Evolutionary conservation across 1,140 invertebrate species (phyloP).

Genomic region (Camponotus pennsylvanicus): DNA sequence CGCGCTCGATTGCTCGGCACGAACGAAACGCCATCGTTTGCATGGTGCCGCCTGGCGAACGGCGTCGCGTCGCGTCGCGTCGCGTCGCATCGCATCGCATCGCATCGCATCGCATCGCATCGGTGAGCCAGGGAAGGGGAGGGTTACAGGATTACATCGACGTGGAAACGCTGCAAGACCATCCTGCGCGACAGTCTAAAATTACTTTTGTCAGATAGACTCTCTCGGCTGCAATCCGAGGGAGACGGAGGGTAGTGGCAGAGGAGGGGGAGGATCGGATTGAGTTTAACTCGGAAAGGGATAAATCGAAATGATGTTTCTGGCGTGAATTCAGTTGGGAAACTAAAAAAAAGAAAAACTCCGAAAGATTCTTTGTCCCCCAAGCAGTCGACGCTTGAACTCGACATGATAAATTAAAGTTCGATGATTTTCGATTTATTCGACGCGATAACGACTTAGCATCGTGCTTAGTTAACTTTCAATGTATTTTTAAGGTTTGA

Average conservation of each 20-base stretch:
- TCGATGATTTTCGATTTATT: background rate
- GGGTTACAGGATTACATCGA: constrained; percentile 74
- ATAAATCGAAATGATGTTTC: constrained; percentile 46
- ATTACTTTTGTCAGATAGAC: constrained; percentile 64
- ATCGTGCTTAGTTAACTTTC: background rate
- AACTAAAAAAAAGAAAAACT: constrained; percentile 37
- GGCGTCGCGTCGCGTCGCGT: constrained; percentile 51
- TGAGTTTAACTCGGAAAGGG: constrained; percentile 47
- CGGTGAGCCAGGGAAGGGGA: constrained; percentile 38
- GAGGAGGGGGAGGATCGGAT: constrained; percentile 26
- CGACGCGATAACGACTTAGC: background rate
- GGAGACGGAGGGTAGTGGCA: background rate
- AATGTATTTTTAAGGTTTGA: background rate
- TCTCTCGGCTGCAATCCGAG: background rate
- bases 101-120: constrained; percentile 22
- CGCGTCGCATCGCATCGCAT: constrained; percentile 7
- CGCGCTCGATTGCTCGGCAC: constrained; percentile 70
- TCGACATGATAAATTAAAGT: constrained; percentile 1
- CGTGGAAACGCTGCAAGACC: constrained; percentile 45
- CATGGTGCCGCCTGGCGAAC: constrained; percentile 58
- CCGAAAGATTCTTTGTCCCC: background rate
- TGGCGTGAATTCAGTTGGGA: constrained; percentile 33
- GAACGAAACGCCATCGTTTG: constrained; percentile 70
- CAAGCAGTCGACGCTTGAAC: constrained; percentile 9
- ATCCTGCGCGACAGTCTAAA: constrained; percentile 49